These are phyloP conservation scores for Lucilia sericata DNA, from an alignment of 1,140 invertebrate genomes.

Conservation along the genomic window DNA sequence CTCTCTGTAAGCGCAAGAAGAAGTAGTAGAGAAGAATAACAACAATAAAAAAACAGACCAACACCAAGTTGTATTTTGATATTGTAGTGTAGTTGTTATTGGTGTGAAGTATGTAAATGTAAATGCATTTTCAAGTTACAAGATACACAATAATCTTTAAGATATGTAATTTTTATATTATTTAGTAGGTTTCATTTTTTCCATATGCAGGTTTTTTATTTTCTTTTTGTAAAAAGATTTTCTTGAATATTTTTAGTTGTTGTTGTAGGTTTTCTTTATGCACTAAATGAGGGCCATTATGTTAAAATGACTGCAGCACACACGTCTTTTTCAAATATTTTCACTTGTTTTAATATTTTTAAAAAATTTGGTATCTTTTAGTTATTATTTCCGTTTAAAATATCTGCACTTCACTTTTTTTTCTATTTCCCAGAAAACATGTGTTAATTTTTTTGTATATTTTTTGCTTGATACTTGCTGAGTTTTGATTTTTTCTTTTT, in stretches of 20 bases:
- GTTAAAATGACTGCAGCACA: background rate
- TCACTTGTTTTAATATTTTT: background rate
- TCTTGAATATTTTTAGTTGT: background rate
- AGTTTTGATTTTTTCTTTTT: constrained; percentile 33
- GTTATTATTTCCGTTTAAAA: background rate
- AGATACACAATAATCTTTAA: constrained; percentile 27
- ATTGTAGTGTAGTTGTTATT: background rate
- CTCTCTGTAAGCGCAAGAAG: background rate
- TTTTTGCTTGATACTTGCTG: constrained; percentile 26
- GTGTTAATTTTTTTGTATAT: constrained; percentile 31
- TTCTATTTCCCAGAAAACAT: constrained; percentile 15
- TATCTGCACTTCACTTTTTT: constrained; percentile 5
- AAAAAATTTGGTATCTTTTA: background rate
- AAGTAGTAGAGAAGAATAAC: background rate
- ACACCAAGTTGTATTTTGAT: background rate
- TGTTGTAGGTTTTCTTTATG: constrained; percentile 1
- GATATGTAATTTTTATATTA: constrained; percentile 1
- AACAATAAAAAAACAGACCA: background rate
- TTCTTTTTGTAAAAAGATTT: background rate
- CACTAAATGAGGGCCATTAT: background rate
- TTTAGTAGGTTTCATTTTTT: background rate
- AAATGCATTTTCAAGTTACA: constrained; percentile 24
- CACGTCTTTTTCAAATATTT: background rate
- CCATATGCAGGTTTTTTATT: background rate
- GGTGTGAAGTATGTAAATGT: too few relatives aligned